Evolutionary conservation across 2,888 invertebrate genomes (phyloP).

Genomic region (Drosophila nigricruria): DNA sequence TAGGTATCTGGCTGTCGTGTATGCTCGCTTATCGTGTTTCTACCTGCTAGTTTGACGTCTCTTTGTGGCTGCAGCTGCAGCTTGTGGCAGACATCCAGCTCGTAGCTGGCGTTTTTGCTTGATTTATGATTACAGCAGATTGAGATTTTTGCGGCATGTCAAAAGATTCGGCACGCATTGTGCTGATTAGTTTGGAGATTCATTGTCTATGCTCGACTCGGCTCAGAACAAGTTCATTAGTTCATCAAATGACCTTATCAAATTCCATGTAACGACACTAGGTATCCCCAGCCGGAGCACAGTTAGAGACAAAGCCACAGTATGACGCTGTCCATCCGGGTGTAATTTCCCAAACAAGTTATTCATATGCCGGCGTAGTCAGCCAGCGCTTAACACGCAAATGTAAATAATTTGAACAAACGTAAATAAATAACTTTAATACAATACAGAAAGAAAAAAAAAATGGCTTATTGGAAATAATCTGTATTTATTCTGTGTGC

Average conservation of each 20-base stretch:
- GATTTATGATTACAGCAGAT: slow-evolving; percentile 72
- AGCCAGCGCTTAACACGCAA: slow-evolving; percentile 62
- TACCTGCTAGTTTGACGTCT: slow-evolving; percentile 17
- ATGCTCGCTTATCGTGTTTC: neutral
- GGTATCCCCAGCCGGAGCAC: neutral
- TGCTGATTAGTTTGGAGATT: slow-evolving; percentile 49
- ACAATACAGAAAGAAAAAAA: slow-evolving; percentile 2
- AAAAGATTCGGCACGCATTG: slow-evolving; percentile 74
- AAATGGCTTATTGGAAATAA: slow-evolving; percentile 7
- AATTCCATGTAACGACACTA: slow-evolving; percentile 47
- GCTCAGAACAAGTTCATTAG: slow-evolving; percentile 65
- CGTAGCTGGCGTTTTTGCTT: slow-evolving; percentile 58
- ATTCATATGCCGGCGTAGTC: slow-evolving; percentile 60
- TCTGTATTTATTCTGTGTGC: slow-evolving; percentile 19
- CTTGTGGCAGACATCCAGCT: slow-evolving; percentile 24
- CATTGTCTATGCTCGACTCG: slow-evolving; percentile 33
- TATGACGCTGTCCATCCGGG: slow-evolving; percentile 68
- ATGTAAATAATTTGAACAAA: slow-evolving; percentile 67
- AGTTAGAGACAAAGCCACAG: neutral
- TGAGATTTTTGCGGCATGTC: slow-evolving; percentile 67
- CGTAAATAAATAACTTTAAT: slow-evolving; percentile 45
- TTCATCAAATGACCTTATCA: slow-evolving; percentile 59
- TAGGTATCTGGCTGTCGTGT: neutral
- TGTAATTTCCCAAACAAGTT: slow-evolving; percentile 78
- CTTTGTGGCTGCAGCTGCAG: slow-evolving; percentile 48